phyloP scores from a whole-genome alignment of 2,797 vertebrate species.

The Pseudochromis fuscus region DNA sequence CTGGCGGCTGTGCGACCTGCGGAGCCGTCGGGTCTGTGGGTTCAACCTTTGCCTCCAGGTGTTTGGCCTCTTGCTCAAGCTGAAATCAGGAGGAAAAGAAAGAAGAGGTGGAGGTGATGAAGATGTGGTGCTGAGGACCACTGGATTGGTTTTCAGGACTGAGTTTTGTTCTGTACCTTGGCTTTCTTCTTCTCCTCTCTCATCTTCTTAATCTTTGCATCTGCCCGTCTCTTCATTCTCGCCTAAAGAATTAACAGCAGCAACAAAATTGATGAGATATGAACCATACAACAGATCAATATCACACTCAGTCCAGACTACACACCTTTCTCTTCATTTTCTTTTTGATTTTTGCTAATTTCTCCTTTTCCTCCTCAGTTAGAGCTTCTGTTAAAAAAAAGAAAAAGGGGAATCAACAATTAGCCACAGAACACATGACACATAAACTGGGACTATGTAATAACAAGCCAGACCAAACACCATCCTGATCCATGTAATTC shows the following conservation, averaged over 20 bases:
- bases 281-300: not conserved
- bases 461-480: not conserved
- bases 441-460: not conserved
- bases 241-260: conserved; percentile 81
- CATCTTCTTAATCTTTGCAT: conserved; percentile 88
- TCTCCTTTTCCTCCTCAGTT: conserved; percentile 93
- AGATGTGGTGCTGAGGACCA: not conserved
- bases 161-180: conserved; percentile 83
- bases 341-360: conserved; percentile 94
- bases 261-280: conserved; percentile 22
- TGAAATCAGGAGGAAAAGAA: conserved; percentile 48
- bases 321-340: conserved; percentile 94
- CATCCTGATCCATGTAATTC: not conserved
- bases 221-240: conserved; percentile 92
- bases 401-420: not conserved
- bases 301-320: not conserved
- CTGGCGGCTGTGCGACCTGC: conserved; percentile 50
- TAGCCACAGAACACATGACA: not conserved
- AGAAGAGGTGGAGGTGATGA: conserved; percentile 7
- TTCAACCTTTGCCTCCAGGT: conserved; percentile 53
- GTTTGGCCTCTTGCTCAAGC: conserved; percentile 76
- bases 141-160: not conserved
- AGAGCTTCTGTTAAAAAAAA: conserved; percentile 87
- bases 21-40: conserved; percentile 46
- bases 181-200: conserved; percentile 89